Base-by-base conservation (phyloP, 1,140 invertebrate species). In the Antheraea mylitta region DNA sequence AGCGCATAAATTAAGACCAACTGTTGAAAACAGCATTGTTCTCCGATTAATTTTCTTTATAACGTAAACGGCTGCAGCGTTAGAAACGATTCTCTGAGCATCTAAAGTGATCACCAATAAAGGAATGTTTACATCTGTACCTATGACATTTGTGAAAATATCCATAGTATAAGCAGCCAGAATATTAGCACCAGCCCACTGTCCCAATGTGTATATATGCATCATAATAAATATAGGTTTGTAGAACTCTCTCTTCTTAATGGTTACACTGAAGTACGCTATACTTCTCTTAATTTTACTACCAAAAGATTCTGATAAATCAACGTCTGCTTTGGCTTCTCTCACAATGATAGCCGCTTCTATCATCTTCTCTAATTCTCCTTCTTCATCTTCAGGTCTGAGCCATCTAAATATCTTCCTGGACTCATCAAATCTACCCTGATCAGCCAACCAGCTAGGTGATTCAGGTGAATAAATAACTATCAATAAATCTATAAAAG, bases 201-300 rank as follows among this genome's bases (percentile, higher is more conserved):
- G 77, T 0, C 79, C 74, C 16, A 84, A 30, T 1, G 73, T 78
- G 60, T 82, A 83, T 30, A 83, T 76, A 53, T 81, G 76, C 58
- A 79, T 75, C 82, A 86, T 84, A 7, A 86, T 80, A 11, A 84
- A 76, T 37, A 86, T 82, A 7, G 83, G 83, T 36, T 79, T 82
- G 18, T 79, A 78, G 63, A 86, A 86, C 62, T 83, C 82, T 53
- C 75, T 81, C 68, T 81, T 82, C 22, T 30, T 79, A 8, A 86
- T 66, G 0, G 81, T 79, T 11, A 53, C 60, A 6, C 63, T 69
- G 16, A 86, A 76, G 53, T 81, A 73, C 0, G 69, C 63, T 9
- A 82, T 30, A 30, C 70, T 72, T 0, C 58, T 67, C 58, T 60
- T 78, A 5, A 82, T 42, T 68, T 70, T 82, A 30, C 71, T 73